Evolutionary conservation across 2,797 vertebrate genomes (phyloP).

Genomic region (Spinus pinus): DNA sequence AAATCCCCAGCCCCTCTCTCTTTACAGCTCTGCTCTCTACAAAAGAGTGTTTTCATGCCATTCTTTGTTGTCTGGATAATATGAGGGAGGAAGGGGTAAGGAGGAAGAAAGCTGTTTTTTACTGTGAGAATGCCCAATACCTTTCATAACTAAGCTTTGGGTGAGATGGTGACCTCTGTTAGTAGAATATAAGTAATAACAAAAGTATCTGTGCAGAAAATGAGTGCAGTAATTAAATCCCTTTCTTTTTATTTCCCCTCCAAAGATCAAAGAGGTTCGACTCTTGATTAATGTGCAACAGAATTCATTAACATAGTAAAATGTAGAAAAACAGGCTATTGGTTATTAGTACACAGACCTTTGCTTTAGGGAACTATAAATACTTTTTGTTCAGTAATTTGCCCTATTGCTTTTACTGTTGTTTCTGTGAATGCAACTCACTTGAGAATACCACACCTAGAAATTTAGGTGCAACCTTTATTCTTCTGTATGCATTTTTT

Average conservation of each 20-base stretch:
- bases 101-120: not conserved
- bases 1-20: not conserved
- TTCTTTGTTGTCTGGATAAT: not conserved
- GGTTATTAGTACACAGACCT: not conserved
- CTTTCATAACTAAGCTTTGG: not conserved
- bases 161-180: not conserved
- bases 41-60: not conserved
- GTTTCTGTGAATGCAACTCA: not conserved
- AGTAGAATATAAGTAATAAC: not conserved
- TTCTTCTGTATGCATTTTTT: not conserved
- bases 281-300: not conserved
- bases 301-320: conserved; percentile 5
- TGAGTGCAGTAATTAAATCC: not conserved
- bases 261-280: not conserved
- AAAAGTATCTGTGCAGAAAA: not conserved
- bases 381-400: not conserved
- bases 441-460: not conserved
- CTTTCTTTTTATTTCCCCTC: not conserved
- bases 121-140: not conserved
- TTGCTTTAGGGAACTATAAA: not conserved
- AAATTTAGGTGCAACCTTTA: not conserved
- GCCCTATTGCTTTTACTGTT: not conserved
- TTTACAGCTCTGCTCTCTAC: not conserved
- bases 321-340: not conserved
- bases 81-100: not conserved